Base-by-base conservation (phyloP, 2,797 vertebrate genomes). In the Anguilla megastoma region DNA sequence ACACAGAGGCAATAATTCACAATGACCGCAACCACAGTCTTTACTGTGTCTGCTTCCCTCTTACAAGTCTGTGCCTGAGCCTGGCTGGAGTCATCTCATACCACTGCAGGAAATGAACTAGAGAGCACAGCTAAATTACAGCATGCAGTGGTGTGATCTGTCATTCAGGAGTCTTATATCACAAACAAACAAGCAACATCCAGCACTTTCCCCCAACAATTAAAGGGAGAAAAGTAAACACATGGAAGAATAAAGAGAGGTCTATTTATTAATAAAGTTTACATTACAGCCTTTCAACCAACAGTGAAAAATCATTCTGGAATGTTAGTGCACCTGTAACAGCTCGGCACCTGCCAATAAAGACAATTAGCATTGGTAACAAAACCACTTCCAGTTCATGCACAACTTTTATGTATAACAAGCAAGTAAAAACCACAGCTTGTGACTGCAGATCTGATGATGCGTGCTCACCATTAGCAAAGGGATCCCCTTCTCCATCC, bases 401-500 rank as follows among this genome's bases (percentile, higher is more conserved):
- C 33, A 60, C 12, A 85, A 56, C 54, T 56, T 24, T n/a, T 9
- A 27, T 69, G 8, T 27, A 27, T n/a, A 9, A 69, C 9, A 21
- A 7, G 63, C 27, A n/a, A n/a, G 63, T 27, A 36, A 41, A 79
- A 71, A 86, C 21, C 36, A 41, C 56, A n/a, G 33, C 18, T 33
- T 2, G 50, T 52, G 48, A 2, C 45, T n/a, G 2, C 12, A 71
- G n/a, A 86, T 74, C 45, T 48, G 24, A 50, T n/a, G 66, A 88
- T 48, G 9, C 33, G 27, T 69, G 89, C 21, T 93, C 89, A 94
- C 93, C 94, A 5, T 92, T 90, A 85, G 48, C 92, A 74, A 95
- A 94, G 4, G 84, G 90, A 9, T 94, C 90, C 24, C 94, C 96
- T 50, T 95, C 95, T 0, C 89, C 93, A 5, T 91, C 92, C 0